These are phyloP conservation scores for Spermophilus dauricus DNA, from an alignment of 2,113 vertebrate genomes.

Conservation along the genomic window DNA sequence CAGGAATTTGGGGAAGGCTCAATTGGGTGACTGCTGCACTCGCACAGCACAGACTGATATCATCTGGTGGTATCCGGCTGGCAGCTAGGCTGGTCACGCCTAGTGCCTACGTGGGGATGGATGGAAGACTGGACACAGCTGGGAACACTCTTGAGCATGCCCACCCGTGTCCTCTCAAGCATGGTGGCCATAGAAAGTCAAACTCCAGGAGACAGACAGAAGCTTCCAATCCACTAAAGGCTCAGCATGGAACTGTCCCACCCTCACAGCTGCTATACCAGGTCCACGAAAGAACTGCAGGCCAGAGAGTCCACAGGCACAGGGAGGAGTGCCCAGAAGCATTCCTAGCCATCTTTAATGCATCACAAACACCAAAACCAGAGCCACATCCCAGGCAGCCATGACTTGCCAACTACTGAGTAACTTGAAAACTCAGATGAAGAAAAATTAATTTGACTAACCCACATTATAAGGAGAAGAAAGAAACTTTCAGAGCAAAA, in stretches of 20 bases:
- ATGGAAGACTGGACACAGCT: background rate
- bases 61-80: background rate
- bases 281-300: background rate
- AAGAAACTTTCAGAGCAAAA: background rate
- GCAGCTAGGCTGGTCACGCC: background rate
- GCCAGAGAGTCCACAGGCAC: background rate
- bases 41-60: background rate
- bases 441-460: background rate
- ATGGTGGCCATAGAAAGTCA: background rate
- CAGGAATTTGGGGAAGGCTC: slow-evolving; percentile 15
- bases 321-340: background rate
- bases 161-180: background rate
- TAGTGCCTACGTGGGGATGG: background rate
- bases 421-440: background rate
- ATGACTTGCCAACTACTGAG: background rate
- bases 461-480: background rate
- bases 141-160: background rate
- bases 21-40: background rate
- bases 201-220: background rate
- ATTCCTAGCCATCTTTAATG: background rate
- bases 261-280: background rate
- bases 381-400: background rate
- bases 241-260: background rate
- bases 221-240: background rate
- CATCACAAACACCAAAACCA: background rate